Base-by-base conservation (phyloP, 1,140 invertebrate species). In the Varroa destructor region DNA sequence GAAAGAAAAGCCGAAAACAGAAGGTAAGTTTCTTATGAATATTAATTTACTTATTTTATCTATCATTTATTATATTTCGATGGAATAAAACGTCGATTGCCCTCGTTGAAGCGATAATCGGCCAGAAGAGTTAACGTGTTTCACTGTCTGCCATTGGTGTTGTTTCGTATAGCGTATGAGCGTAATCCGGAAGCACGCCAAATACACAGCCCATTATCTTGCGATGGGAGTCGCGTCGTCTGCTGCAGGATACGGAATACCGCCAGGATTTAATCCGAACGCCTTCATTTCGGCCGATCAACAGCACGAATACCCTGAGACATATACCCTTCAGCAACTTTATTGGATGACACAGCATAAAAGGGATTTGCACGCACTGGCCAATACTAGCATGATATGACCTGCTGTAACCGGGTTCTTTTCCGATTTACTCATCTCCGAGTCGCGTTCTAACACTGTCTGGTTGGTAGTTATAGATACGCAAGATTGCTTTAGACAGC, bases 271-370 rank as follows among this genome's bases (percentile, higher is more conserved):
- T 37, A 40, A 67, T 37, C 61, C 61, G 37, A 36, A 40, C 12
- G 61, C 61, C 12, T 67, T 67, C 61, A n/a, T 12, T 2, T 8
- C 46, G 8, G 8, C 46, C 4, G 40, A 46, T 46, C 40, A 67
- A 8, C 40, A 10, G 12, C 5, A 40, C 14, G 61, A 36, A 37
- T 67, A 67, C 46, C 61, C 61, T 2, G 61, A 67, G 61, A 46
- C 46, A 37, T 67, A 67, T 37, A 67, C 61, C 40, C 14, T 67
- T 46, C 40, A 67, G 40, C 61, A 67, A 67, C 36, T 67, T 40
- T 37, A 37, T 40, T 67, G 61, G 61, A n/a, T 67, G 12, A 14
- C 61, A 46, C 40, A 67, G 40, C 46, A 67, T 12, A n/a, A 40
- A 37, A 67, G 40, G 8, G 46, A 67, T 37, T 8, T 67, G 14